These are phyloP conservation scores for Thyatira batis DNA, from an alignment of 2,888 invertebrate species.

Conservation along the genomic window DNA sequence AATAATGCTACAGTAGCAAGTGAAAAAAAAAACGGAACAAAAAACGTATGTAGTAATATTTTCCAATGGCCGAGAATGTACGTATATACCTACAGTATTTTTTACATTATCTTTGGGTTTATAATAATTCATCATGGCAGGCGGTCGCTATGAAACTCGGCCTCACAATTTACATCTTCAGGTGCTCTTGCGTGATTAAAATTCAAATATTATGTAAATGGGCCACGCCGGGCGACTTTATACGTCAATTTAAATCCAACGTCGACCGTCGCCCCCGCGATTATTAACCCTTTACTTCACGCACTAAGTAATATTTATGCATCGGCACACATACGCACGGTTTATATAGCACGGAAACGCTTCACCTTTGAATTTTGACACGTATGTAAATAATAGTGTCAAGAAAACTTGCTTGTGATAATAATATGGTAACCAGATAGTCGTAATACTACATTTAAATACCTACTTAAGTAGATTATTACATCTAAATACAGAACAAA, in stretches of 20 bases:
- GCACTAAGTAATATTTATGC: background rate
- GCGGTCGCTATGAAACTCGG: background rate
- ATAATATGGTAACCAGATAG: too few relatives aligned
- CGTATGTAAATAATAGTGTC: too few relatives aligned
- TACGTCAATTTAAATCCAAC: constrained; percentile 11
- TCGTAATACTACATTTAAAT: too few relatives aligned
- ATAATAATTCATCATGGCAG: background rate
- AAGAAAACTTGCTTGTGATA: too few relatives aligned
- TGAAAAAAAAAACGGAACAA: too few relatives aligned
- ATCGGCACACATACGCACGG: background rate
- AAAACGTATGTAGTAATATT: too few relatives aligned
- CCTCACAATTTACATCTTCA: constrained; percentile 2
- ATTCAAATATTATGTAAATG: constrained; percentile 1
- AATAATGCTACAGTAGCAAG: too few relatives aligned
- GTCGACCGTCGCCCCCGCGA: constrained; percentile 2
- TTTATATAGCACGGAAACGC: background rate
- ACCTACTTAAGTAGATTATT: too few relatives aligned
- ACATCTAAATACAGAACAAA: too few relatives aligned
- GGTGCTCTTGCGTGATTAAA: background rate
- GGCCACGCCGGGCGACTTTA: constrained; percentile 11
- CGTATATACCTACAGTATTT: too few relatives aligned
- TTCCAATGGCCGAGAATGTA: too few relatives aligned
- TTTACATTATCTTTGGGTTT: background rate
- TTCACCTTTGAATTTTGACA: too few relatives aligned
- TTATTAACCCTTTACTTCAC: constrained; percentile 8